Conservation (phyloP, 2,888 invertebrate genomes). For the Pristionchus japonicus region DNA sequence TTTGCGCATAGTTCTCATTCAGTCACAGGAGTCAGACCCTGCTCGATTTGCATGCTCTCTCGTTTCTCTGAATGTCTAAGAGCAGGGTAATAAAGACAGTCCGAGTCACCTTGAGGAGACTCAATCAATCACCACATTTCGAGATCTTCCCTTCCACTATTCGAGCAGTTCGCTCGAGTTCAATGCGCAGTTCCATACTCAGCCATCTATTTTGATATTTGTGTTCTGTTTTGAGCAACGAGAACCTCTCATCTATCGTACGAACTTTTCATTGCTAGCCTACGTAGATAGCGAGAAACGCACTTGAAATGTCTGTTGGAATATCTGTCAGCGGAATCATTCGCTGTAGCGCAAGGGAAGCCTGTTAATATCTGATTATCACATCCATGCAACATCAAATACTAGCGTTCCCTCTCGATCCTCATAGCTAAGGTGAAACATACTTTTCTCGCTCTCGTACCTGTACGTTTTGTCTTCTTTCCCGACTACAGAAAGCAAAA, state of each 20-base stretch:
- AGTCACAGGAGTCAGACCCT: background rate
- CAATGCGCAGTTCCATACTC: background rate
- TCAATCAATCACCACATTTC: conserved; percentile 39
- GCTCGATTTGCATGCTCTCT: no score
- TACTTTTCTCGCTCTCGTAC: no score
- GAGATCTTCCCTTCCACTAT: background rate
- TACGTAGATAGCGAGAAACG: background rate
- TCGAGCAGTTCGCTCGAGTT: background rate
- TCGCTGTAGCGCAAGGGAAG: no score
- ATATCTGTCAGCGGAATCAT: no score
- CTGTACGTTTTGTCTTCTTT: background rate
- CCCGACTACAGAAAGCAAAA: background rate
- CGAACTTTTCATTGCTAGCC: background rate
- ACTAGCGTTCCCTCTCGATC: background rate
- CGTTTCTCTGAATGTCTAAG: background rate
- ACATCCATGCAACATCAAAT: no score
- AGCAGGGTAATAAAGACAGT: background rate
- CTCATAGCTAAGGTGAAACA: background rate
- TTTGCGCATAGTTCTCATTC: background rate
- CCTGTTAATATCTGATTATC: no score
- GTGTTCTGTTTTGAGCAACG: background rate
- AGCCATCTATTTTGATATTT: background rate
- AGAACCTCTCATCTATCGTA: background rate
- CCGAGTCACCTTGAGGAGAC: background rate
- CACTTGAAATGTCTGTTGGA: background rate